Conservation (phyloP, 1,140 invertebrate species). For the Formica selysi region DNA sequence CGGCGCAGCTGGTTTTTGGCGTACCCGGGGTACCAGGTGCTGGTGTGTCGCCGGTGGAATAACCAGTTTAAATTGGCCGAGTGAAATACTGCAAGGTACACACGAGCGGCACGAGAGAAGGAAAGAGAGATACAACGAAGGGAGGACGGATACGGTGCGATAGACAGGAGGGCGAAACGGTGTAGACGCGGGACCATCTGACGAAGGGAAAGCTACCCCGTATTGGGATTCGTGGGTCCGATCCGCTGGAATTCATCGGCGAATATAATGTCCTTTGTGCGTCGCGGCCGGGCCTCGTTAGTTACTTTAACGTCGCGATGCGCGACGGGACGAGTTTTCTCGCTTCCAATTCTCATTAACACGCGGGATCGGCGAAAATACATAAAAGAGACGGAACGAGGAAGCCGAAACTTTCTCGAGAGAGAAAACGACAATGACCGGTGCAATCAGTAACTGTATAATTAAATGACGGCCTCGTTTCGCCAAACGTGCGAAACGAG, state of each 20-base stretch:
- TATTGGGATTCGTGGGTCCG: slow-evolving; percentile 64
- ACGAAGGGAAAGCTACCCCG: slow-evolving; percentile 41
- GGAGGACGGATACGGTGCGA: slow-evolving; percentile 2
- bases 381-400: slow-evolving; percentile 41
- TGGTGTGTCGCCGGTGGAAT: slow-evolving; percentile 54
- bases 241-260: slow-evolving; percentile 69
- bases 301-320: slow-evolving; percentile 60
- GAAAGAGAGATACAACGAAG: neutral
- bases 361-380: slow-evolving; percentile 52
- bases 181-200: slow-evolving; percentile 2
- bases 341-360: slow-evolving; percentile 75
- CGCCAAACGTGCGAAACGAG: slow-evolving; percentile 11
- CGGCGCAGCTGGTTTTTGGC: slow-evolving; percentile 72
- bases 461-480: slow-evolving; percentile 48
- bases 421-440: slow-evolving; percentile 22
- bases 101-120: neutral
- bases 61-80: slow-evolving; percentile 70
- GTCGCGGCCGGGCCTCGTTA: slow-evolving; percentile 69
- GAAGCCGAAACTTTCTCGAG: slow-evolving; percentile 25
- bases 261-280: slow-evolving; percentile 76
- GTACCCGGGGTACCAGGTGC: slow-evolving; percentile 66
- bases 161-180: slow-evolving; percentile 11
- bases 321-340: slow-evolving; percentile 10
- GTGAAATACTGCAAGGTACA: slow-evolving; percentile 67
- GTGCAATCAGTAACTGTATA: slow-evolving; percentile 36